phyloP scores from a whole-genome alignment of 1,140 invertebrate species.

The Lordiphosa collinella region DNA sequence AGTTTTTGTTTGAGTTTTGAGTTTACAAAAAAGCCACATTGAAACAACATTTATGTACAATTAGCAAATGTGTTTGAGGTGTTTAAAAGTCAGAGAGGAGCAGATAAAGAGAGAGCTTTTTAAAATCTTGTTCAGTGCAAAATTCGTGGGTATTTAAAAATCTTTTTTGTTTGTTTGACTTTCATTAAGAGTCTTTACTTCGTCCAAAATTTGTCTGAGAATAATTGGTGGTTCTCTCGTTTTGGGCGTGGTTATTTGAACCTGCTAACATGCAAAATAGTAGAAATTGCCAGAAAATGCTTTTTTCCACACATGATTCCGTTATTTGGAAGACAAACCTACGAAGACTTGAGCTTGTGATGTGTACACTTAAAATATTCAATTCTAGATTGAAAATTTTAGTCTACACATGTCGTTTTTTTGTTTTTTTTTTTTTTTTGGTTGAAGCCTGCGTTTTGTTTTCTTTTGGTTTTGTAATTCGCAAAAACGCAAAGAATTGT shows the following conservation, averaged over 20 bases:
- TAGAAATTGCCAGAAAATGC: constrained; percentile 66
- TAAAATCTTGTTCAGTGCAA: constrained; percentile 45
- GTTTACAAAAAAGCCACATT: constrained; percentile 59
- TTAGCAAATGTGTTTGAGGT: constrained; percentile 70
- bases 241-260: constrained; percentile 68
- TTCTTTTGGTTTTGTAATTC: constrained; percentile 79
- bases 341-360: constrained; percentile 7
- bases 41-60: constrained; percentile 75
- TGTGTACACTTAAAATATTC: constrained; percentile 63
- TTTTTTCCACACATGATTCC: constrained; percentile 71
- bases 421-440: constrained; percentile 13
- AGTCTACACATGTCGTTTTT: constrained; percentile 32
- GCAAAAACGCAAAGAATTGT: constrained; percentile 80
- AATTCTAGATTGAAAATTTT: constrained; percentile 55
- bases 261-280: constrained; percentile 79
- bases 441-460: constrained; percentile 20
- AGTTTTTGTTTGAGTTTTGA: constrained; percentile 50
- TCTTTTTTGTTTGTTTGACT: constrained; percentile 55
- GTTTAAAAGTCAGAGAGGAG: constrained; percentile 46
- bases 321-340: constrained; percentile 19
- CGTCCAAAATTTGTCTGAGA: constrained; percentile 64
- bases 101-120: constrained; percentile 28
- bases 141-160: constrained; percentile 60
- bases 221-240: constrained; percentile 10
- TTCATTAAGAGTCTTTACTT: constrained; percentile 79